Base-by-base conservation (phyloP, 1,140 invertebrate genomes). In the Nixonia krombeini region DNA sequence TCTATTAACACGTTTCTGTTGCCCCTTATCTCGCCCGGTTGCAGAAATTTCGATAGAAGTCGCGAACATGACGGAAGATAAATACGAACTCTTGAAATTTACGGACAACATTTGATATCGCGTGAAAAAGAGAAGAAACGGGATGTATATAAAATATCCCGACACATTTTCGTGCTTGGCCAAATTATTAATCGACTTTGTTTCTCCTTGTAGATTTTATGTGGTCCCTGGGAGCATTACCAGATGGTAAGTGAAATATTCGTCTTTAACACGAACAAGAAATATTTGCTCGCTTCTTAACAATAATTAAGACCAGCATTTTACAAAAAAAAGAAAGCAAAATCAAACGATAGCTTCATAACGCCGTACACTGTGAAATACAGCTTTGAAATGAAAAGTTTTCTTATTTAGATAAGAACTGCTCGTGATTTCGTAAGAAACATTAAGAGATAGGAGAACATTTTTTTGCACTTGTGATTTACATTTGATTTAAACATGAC, bases 221-320 rank as follows among this genome's bases (percentile, higher is more conserved):
- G 92, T 96, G 95, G 95, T 95, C 94, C 87, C 90, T 96, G 91
- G 94, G 94, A 91, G 94, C 94, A 89, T 92, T 96, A 89, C 94
- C 94, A 88, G 94, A 96, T 89, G 94, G 95, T 96, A 90, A 93
- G 93, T 92, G 72, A 49, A 31, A 62, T 31, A 44, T 25, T 55
- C 15, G 16, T 38, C 15, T 21, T 6, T 21, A 21, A 6, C 21
- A 21, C 21, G 6, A 21, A 21, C 21, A 6, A 6, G 6, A 21
- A 21, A 21, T 6, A 6, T 21, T 6, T 6, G 6, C 21, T 21
- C 21, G 21, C 21, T 21, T 21, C 21, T 21, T 21, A 21, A 3
- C 6, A 21, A 21, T 21, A 21, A 2, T 21, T 21, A 21, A 21
- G 2, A n/a, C n/a, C n/a, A n/a, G 6, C 21, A 3, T 21, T 21